Base-by-base conservation (phyloP, 92 coral and sea anemone genomes). In the Zoanthus gigantus region DNA sequence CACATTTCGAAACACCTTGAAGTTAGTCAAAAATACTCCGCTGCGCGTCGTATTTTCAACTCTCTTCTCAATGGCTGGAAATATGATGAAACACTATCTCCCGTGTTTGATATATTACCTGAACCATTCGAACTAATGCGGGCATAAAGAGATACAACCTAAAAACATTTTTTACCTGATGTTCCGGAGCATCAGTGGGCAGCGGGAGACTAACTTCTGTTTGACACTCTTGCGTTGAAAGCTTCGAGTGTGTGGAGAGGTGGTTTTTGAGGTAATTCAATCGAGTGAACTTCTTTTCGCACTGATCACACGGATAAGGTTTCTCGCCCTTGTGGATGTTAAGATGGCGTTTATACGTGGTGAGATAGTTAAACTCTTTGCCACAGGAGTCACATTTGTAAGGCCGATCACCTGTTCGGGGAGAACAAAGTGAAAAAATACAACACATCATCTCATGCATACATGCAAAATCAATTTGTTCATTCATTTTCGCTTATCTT, bases 301-400 rank as follows among this genome's bases (percentile, higher is more conserved):
- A 97, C 72, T 90, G 94, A 18, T 94, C 92, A 66, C 99, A 97
- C 58, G 98, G 90, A 72, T 91, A 97, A 4, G 99, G 99, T 86
- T 96, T 95, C 68, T 95, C 98, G 9, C 99, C 99, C 77, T 93
- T 95, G 91, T 97, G 99, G 46, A 97, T 97, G 90, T 97, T 97
- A 72, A 95, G 96, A 83, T 97, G 99, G 13, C 99, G 94, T 87
- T 97, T 97, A 93, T 97, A 97, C 5, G 99, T 97, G 9, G 99
- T 97, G 57, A 97, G 96, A 78, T 97, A 97, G 89, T 97, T 97
- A 87, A 97, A 97, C 87, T 97, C 98, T 50, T 97, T 97, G 50
- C 83, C 92, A 69, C 99, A 97, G 7, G 98, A 94, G 6, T 97
- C 97, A 76, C 99, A 97, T 82, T 97, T 97, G 85, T 97, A 97